A percentile compares a stretch with the other conserved stretches of the same genome.
Evolutionary conservation across 2,797 vertebrate genomes (phyloP).

Genomic region (Syndactyla subalaris): DNA sequence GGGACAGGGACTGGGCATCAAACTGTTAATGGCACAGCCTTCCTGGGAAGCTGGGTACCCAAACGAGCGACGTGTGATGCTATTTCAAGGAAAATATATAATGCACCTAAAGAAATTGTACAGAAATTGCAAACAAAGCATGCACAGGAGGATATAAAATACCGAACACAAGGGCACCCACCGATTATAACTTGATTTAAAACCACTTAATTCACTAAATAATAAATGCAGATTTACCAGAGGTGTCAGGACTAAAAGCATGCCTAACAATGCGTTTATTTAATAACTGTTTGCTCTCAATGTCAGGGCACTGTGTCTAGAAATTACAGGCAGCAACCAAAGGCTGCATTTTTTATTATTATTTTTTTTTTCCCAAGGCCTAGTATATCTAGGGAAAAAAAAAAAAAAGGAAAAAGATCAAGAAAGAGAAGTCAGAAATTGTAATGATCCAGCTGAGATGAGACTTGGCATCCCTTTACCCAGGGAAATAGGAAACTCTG

Average conservation of each 20-base stretch:
- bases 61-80: background rate
- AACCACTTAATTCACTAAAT: constrained; percentile 66
- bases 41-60: background rate
- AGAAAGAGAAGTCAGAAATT: background rate
- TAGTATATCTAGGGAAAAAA: background rate
- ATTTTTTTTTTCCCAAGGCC: background rate
- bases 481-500: background rate
- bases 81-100: constrained; percentile 53
- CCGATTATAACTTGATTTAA: constrained; percentile 66
- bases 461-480: background rate
- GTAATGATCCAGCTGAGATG: background rate
- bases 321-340: constrained; percentile 19
- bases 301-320: constrained; percentile 25
- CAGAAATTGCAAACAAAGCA: constrained; percentile 65
- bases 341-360: background rate
- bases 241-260: constrained; percentile 65
- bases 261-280: constrained; percentile 61
- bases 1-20: background rate
- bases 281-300: constrained; percentile 64
- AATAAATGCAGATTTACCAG: constrained; percentile 69
- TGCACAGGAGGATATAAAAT: constrained; percentile 50
- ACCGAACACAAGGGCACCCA: constrained; percentile 47
- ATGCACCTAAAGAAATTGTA: constrained; percentile 43
- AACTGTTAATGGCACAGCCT: background rate
- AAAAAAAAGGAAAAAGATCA: background rate